Evolutionary conservation across 2,797 vertebrate species (phyloP).

Genomic region (Chloroceryle amazona): DNA sequence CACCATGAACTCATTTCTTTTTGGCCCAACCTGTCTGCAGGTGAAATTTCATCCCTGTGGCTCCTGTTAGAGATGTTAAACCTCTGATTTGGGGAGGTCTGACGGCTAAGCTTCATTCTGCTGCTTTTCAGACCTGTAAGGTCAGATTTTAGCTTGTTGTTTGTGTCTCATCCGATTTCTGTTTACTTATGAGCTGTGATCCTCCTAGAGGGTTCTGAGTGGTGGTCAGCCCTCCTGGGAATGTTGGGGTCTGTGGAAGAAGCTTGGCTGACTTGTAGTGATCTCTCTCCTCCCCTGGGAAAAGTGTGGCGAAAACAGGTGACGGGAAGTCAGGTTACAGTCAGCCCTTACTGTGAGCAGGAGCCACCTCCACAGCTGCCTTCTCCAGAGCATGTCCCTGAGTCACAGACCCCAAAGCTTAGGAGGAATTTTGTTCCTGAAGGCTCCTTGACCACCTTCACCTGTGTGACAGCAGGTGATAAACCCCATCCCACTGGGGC

Average conservation of each 20-base stretch:
- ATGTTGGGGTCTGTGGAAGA: accelerated
- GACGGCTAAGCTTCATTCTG: neutral
- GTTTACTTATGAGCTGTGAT: accelerated
- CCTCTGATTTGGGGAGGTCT: neutral
- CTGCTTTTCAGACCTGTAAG: neutral
- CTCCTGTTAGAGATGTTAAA: neutral
- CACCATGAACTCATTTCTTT: neutral
- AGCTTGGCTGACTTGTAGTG: neutral
- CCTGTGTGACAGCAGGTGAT: accelerated
- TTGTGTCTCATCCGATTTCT: neutral
- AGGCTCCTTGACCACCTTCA: neutral
- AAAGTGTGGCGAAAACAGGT: accelerated
- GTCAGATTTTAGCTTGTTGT: neutral
- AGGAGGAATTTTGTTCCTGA: neutral
- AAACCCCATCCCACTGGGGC: accelerated
- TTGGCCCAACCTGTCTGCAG: neutral
- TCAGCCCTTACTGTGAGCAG: neutral
- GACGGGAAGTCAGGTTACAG: neutral
- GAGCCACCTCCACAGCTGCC: neutral
- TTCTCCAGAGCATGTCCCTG: neutral
- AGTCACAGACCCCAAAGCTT: neutral
- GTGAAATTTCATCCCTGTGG: neutral
- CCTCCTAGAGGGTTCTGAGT: neutral
- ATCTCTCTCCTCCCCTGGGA: neutral
- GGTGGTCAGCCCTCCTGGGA: accelerated